These are phyloP conservation scores for Chelonia mydas DNA, from an alignment of 2,797 vertebrate genomes.

Conservation along the genomic window DNA sequence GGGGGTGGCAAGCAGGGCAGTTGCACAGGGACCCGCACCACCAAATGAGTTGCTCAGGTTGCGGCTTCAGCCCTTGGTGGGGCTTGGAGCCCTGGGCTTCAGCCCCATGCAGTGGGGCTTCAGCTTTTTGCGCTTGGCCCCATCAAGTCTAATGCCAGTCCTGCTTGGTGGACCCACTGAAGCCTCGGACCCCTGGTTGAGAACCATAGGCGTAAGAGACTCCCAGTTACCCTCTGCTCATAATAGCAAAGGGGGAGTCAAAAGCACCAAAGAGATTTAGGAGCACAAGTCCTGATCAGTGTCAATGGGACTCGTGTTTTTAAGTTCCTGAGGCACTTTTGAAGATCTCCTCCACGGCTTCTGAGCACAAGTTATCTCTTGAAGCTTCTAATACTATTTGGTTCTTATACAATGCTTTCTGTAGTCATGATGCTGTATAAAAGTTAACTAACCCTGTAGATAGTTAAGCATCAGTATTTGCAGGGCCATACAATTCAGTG, in stretches of 20 bases:
- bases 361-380: neutral
- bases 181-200: no score
- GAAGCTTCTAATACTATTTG: fast-evolving
- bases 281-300: neutral
- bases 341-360: neutral
- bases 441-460: neutral
- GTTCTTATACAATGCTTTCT: neutral
- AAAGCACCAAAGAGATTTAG: neutral
- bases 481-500: neutral
- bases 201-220: neutral
- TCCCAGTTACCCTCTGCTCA: neutral
- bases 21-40: no score
- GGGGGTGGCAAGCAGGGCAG: no score
- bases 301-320: fast-evolving
- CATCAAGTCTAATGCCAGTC: no score
- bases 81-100: no score
- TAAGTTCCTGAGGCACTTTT: fast-evolving
- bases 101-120: no score
- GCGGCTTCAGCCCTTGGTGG: no score
- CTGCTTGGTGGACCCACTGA: no score
- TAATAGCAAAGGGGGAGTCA: neutral
- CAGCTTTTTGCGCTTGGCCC: no score
- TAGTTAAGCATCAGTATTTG: neutral
- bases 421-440: fast-evolving
- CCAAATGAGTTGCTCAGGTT: no score